Conservation (phyloP, 92 coral and sea anemone genomes). For the Porites evermanni region DNA sequence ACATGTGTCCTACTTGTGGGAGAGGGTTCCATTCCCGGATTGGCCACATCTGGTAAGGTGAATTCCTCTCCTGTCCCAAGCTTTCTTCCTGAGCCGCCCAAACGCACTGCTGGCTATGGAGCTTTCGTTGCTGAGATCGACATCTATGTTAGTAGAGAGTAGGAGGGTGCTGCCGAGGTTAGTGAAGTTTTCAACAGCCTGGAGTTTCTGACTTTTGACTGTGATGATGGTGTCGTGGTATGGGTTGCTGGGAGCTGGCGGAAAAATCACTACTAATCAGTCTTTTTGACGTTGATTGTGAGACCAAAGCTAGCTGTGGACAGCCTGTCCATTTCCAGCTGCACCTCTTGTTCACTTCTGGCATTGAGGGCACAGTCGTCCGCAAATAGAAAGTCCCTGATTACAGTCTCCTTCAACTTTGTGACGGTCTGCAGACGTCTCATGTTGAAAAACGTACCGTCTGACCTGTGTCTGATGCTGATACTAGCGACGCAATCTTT, state of each 20-base stretch:
- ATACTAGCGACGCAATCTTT: background rate
- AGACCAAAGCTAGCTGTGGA: slow-evolving; percentile 43
- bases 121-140: slow-evolving; percentile 11
- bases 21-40: too few species aligned
- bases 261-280: background rate
- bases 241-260: slow-evolving; percentile 20
- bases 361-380: slow-evolving; percentile 64
- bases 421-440: slow-evolving; percentile 32
- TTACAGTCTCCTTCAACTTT: slow-evolving; percentile 10
- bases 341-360: slow-evolving; percentile 23
- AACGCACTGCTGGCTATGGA: slow-evolving; percentile 48
- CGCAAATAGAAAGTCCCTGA: slow-evolving; percentile 46
- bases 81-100: slow-evolving; percentile 28
- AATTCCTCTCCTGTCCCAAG: slow-evolving; percentile 9
- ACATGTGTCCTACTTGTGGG: too few species aligned
- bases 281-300: too few species aligned
- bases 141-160: slow-evolving; percentile 41
- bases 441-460: slow-evolving; percentile 43
- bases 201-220: slow-evolving; percentile 1
- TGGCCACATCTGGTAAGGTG: too few species aligned
- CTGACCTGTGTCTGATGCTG: slow-evolving; percentile 4
- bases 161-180: slow-evolving; percentile 56
- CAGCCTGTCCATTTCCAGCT: slow-evolving; percentile 31
- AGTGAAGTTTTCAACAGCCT: slow-evolving; percentile 27
- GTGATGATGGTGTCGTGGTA: slow-evolving; percentile 4